Evolutionary conservation across 2,797 vertebrate species (phyloP).

Genomic region (Hypotaenidia philippensis): DNA sequence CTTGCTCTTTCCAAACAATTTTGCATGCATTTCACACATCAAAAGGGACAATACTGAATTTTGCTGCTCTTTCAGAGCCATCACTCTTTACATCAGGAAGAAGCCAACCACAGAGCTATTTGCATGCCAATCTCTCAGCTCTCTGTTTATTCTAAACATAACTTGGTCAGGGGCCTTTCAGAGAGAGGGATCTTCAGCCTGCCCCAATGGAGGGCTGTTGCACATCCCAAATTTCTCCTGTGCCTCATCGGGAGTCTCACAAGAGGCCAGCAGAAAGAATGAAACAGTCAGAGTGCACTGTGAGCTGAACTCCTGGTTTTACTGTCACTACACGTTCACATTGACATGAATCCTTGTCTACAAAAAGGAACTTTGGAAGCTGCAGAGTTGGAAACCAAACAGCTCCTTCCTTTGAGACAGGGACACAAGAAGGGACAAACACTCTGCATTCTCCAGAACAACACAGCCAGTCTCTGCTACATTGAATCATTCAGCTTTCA

Average conservation of each 20-base stretch:
- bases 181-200: background rate
- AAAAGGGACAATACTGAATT: background rate
- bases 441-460: fast-evolving
- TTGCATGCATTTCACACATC: background rate
- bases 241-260: background rate
- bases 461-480: fast-evolving
- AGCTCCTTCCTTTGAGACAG: background rate
- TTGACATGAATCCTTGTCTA: background rate
- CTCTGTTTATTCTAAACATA: background rate
- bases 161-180: background rate
- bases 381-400: background rate
- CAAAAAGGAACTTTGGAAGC: background rate
- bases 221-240: background rate
- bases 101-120: background rate
- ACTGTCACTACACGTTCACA: background rate
- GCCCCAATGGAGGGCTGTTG: background rate
- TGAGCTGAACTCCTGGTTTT: background rate
- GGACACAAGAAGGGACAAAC: background rate
- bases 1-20: background rate
- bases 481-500: background rate
- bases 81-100: background rate
- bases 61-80: background rate
- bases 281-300: background rate
- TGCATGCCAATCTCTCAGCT: background rate
- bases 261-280: background rate